phyloP scores from a whole-genome alignment of 2,888 invertebrate species.

The Heliconius hortense region DNA sequence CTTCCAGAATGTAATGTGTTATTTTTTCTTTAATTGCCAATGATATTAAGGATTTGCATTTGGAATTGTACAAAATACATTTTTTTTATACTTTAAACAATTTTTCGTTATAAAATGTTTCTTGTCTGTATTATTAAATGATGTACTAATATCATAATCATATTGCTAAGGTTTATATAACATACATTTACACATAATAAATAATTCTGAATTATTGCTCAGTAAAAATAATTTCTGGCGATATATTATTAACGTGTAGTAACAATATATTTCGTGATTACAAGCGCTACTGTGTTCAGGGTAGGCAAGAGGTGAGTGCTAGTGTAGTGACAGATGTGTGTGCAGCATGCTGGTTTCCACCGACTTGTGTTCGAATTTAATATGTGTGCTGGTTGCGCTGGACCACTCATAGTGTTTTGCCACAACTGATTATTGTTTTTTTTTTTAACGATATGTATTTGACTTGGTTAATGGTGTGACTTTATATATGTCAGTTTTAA shows the following conservation, averaged over 20 bases:
- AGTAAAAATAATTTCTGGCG: not conserved
- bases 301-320: conserved; percentile 73
- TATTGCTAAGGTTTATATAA: too few relatives aligned
- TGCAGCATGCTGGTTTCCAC: conserved; percentile 47
- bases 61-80: too few relatives aligned
- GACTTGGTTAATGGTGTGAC: too few relatives aligned
- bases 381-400: conserved; percentile 44
- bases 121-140: too few relatives aligned
- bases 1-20: too few relatives aligned
- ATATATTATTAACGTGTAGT: conserved; percentile 31
- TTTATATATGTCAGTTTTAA: not conserved
- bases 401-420: conserved; percentile 14
- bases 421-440: conserved; percentile 12
- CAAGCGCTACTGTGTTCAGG: conserved; percentile 72
- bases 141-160: too few relatives aligned
- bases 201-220: not conserved
- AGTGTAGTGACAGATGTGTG: conserved; percentile 45
- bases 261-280: conserved; percentile 62
- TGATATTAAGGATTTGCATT: too few relatives aligned
- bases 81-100: too few relatives aligned
- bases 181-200: not conserved
- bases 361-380: conserved; percentile 30
- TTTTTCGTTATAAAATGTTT: too few relatives aligned
- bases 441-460: not conserved
- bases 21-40: too few relatives aligned